Conservation (phyloP, 2,888 invertebrate genomes). For the Rhagonycha fulva region DNA sequence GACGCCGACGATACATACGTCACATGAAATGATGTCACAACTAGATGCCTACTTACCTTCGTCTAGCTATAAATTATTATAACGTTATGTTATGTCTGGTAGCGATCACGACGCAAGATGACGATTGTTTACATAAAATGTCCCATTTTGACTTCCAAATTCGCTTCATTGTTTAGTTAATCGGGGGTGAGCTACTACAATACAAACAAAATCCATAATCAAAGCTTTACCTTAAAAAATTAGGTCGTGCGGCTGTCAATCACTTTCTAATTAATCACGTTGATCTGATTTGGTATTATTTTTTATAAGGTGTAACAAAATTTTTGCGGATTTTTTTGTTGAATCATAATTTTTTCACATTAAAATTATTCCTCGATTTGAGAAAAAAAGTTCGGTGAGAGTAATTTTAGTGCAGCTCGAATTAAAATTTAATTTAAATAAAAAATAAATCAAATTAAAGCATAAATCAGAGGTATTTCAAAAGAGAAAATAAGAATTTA, state of each 20-base stretch:
- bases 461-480: too few relatives aligned
- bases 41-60: not conserved
- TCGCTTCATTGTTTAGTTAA: not conserved
- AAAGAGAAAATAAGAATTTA: too few relatives aligned
- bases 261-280: not conserved
- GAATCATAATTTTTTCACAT: too few relatives aligned
- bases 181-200: not conserved
- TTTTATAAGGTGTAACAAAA: not conserved
- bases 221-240: not conserved
- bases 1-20: constrained; percentile 32
- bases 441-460: too few relatives aligned
- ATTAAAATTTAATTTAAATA: too few relatives aligned
- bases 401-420: too few relatives aligned
- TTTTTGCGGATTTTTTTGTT: not conserved
- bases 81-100: not conserved
- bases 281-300: not conserved
- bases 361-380: too few relatives aligned
- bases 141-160: not conserved
- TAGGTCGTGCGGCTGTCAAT: not conserved
- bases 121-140: not conserved
- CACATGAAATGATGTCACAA: constrained; percentile 32
- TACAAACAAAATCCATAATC: not conserved
- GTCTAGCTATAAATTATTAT: not conserved
- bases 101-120: not conserved
- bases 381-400: too few relatives aligned